Evolutionary conservation across 1,140 invertebrate species (phyloP), one percentile per base, ranked within the genome.

Genomic region (Habropoda laboriosa): DNA sequence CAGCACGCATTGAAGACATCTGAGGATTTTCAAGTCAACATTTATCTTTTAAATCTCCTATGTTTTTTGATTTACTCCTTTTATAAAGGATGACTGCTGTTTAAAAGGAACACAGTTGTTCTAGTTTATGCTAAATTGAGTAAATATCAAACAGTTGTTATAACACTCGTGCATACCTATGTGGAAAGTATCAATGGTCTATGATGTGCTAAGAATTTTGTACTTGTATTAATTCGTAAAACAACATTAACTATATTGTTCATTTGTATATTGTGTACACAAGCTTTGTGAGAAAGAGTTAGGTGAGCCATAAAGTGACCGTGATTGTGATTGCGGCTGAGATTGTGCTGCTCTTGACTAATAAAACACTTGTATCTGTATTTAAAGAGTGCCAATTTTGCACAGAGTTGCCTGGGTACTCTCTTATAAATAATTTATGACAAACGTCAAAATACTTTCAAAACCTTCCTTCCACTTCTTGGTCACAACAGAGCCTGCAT

Each of bases 1-100:
- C 96, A 96, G 96, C 96, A 96, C 96, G 96, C 96, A 96, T 96
- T 96, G 96, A 96, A 96, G 96, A 96, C 96, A 97, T 97, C 96
- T 96, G 96, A 96, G 96, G 96, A 96, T 96, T 94, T 95, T 95
- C 92, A 93, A 93, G 93, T 93, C 90, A 92, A 93, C 88, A 89
- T 89, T 92, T 92, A 92, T 91, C 85, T 89, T 91, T 91, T 88
- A 89, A 90, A 92, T 90, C 84, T 89, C 80, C 84, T 91, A 89
- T 87, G 87, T 91, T 92, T 89, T 79, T 90, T 91, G 63, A 92
- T 91, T 91, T 89, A 90, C 89, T 91, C 87, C 89, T 91, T 91
- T 87, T 87, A 86, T 90, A 90, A 90, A 89, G 86, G 87, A 89
- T 88, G 79, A 92, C 89, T 90, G 88, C 83, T 89, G 87, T 91